Conservation (phyloP, 2,888 invertebrate genomes). For the Agonum fuliginosum region DNA sequence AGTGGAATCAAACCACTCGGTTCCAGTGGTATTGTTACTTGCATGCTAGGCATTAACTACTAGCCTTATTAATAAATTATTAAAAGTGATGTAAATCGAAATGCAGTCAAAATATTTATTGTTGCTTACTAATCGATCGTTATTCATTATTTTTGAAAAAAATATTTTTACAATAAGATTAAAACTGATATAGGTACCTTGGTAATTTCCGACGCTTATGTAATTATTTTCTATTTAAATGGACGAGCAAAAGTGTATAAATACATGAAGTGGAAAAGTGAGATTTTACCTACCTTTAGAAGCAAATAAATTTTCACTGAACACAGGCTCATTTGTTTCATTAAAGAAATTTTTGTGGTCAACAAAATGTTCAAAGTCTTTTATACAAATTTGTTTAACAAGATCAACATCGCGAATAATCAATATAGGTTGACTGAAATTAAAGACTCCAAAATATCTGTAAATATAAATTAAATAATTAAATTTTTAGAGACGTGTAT, state of each 20-base stretch:
- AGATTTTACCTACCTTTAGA: constrained; percentile 50
- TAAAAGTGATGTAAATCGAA: no score
- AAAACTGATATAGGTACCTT: no score
- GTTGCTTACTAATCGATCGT: no score
- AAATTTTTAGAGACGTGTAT: neutral
- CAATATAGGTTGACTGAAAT: constrained; percentile 64
- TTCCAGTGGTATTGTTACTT: no score
- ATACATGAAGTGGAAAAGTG: neutral
- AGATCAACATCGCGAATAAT: constrained; percentile 68
- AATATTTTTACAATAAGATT: no score
- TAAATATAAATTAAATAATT: neutral
- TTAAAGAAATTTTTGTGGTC: constrained; percentile 63
- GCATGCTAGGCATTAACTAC: no score
- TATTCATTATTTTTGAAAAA: no score
- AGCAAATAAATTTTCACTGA: constrained; percentile 56
- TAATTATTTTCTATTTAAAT: neutral
- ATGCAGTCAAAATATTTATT: no score
- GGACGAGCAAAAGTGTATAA: neutral
- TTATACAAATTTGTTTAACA: constrained; percentile 66
- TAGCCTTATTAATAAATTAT: no score
- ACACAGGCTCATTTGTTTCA: constrained; percentile 59
- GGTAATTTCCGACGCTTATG: no score
- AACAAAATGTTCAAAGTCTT: constrained; percentile 64
- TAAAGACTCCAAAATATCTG: constrained; percentile 60
- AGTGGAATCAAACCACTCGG: no score